Conservation (phyloP, 2,113 vertebrate genomes). For the Antennarius striatus region DNA sequence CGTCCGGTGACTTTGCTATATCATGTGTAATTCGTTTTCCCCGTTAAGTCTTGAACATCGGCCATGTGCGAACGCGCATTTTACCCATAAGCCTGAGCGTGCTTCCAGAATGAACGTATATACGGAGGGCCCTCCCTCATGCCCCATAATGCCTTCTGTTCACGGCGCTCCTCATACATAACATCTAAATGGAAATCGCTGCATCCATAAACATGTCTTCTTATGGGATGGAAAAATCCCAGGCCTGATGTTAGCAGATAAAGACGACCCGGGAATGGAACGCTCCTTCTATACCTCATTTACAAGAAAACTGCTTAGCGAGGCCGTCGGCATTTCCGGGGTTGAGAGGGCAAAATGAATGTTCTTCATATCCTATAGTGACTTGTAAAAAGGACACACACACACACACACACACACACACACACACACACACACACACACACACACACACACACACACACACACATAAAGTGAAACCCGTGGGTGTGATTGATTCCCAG, state of each 20-base stretch:
- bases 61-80: too few species aligned
- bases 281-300: conserved; percentile 79
- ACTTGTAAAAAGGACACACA: conserved; percentile 52
- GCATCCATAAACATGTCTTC: conserved; percentile 68
- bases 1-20: too few species aligned
- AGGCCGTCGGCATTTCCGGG: conserved; percentile 79
- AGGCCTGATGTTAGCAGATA: conserved; percentile 74
- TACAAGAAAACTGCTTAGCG: conserved; percentile 79
- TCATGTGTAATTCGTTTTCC: too few species aligned
- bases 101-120: too few species aligned
- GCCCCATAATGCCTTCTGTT: conserved; percentile 37
- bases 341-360: conserved; percentile 73
- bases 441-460: conserved; percentile 8
- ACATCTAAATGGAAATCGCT: conserved; percentile 61
- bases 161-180: conserved; percentile 38
- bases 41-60: too few species aligned
- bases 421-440: background rate
- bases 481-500: conserved; percentile 64
- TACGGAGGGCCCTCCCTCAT: background rate
- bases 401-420: conserved; percentile 30
- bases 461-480: conserved; percentile 8
- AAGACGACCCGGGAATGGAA: conserved; percentile 60
- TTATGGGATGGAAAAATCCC: conserved; percentile 74
- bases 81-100: too few species aligned
- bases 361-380: conserved; percentile 61